Evolutionary conservation across 2,797 vertebrate species (phyloP), one percentile per base, ranked within the genome.

Genomic region (Sebastes umbrosus): DNA sequence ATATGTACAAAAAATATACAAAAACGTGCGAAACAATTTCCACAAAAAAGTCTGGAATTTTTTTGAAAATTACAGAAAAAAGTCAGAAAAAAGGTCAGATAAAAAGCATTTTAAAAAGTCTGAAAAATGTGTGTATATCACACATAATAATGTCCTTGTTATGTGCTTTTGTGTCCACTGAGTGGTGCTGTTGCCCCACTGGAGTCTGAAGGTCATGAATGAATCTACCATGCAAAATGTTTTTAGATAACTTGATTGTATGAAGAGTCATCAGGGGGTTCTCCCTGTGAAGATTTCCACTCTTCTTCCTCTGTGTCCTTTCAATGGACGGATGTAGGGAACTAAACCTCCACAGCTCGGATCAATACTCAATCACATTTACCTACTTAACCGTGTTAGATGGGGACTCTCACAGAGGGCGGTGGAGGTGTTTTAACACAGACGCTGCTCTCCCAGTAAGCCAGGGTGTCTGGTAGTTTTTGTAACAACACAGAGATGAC

Each of bases 351-450:
- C 60, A 25, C 77, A 29, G 75, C 64, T 46, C 6, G 0, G 77
- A 92, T 94, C 92, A 81, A 94, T 93, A 93, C 60, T 86, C 87
- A 89, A 92, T 93, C 91, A 90, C 89, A 92, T 93, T 91, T 92
- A 88, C 88, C 86, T 90, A 85, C 86, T 92, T 88, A 89, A 82
- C 60, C 0, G 43, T 68, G 85, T 84, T 85, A 64, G 76, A 82
- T 22, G 69, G 36, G 60, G 75, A 73, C 60, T 57, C 74, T 58
- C 0, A 3, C 83, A 86, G 80, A 91, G 84, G 90, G 79, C 85
- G 8, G 13, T 79, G 66, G 79, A 88, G 70, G 59, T 75, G 81
- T 87, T 39, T 66, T 46, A 75, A 74, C 20, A 57, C 74, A 72
- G 69, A 65, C 12, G 0, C 58, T 18, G 16, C 63, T 73, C 64